phyloP scores from a whole-genome alignment of 2,113 vertebrate species.

The Rhabdornis inornatus region DNA sequence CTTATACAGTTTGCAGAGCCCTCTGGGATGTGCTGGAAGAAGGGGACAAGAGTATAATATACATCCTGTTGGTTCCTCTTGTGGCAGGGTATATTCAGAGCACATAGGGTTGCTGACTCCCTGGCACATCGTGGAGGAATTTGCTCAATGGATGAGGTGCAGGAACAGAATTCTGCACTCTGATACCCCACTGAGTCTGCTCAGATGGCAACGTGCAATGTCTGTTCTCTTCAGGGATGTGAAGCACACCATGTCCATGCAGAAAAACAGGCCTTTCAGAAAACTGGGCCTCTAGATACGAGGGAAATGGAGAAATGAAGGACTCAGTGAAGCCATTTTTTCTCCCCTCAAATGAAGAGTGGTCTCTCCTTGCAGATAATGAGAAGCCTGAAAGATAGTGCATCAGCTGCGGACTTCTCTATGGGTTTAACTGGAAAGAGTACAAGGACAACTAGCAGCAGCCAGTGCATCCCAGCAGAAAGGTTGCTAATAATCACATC shows the following conservation, averaged over 20 bases:
- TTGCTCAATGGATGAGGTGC: background rate
- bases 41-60: background rate
- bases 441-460: background rate
- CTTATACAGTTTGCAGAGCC: background rate
- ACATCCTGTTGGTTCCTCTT: background rate
- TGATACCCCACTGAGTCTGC: background rate
- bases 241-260: background rate
- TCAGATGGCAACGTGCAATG: background rate
- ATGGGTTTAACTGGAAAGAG: background rate
- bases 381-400: background rate
- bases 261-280: background rate
- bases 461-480: background rate
- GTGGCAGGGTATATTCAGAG: background rate
- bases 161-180: background rate
- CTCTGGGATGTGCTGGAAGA: background rate
- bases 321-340: background rate
- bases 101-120: background rate
- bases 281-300: background rate
- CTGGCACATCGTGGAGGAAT: background rate
- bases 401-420: background rate
- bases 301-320: background rate
- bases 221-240: background rate
- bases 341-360: background rate
- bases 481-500: background rate
- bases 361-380: background rate